A percentile compares a stretch with the other conserved stretches of the same genome.
Conservation (phyloP, 2,113 vertebrate genomes). For the Dicerorhinus sumatrensis region DNA sequence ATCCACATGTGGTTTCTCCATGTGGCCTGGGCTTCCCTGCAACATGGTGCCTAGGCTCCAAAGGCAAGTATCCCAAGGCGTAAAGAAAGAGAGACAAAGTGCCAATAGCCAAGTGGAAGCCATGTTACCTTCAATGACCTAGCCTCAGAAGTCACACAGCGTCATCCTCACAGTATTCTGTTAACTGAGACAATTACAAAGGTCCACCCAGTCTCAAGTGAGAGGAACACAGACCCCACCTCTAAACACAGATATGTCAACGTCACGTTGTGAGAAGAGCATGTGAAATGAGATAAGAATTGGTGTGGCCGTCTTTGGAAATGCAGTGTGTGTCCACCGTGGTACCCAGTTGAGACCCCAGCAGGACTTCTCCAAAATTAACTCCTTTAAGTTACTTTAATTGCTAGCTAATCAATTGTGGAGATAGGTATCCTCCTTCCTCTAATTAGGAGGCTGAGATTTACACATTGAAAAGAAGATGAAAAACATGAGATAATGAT, state of each 20-base stretch:
- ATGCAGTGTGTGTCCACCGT: background rate
- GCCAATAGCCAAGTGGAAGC: background rate
- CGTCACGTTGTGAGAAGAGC: background rate
- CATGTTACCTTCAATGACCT: background rate
- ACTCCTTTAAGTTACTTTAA: background rate
- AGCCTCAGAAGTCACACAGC: background rate
- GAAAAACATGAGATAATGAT: background rate
- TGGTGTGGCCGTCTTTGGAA: background rate
- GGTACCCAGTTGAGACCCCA: background rate
- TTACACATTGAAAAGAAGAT: constrained; percentile 25
- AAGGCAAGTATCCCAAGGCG: background rate
- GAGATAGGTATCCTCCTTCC: background rate
- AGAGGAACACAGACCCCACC: background rate
- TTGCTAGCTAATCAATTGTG: background rate
- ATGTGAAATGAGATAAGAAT: background rate
- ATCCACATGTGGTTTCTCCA: background rate
- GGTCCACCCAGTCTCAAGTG: background rate
- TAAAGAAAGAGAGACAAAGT: background rate
- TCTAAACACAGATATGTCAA: background rate
- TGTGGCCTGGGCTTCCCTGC: background rate
- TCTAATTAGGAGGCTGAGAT: background rate
- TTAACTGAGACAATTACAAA: background rate
- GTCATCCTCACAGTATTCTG: background rate
- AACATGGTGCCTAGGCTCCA: background rate
- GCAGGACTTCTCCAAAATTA: constrained; percentile 8